phyloP scores from a whole-genome alignment of 2,888 invertebrate genomes.

The Lymantria dispar region DNA sequence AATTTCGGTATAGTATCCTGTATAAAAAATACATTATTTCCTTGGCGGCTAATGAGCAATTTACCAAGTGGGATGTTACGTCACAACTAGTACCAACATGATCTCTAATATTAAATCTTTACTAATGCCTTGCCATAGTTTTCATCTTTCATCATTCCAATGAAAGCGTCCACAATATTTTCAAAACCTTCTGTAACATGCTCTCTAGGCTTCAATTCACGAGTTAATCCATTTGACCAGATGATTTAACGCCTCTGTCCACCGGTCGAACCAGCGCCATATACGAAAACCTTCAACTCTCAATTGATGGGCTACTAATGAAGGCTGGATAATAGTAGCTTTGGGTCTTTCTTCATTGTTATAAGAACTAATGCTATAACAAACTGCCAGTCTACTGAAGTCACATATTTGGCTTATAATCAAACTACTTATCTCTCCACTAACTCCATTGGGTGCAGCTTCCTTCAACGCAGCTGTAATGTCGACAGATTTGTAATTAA shows the following conservation, averaged over 20 bases:
- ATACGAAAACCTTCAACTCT: slow-evolving; percentile 84
- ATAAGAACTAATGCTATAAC: slow-evolving; percentile 60
- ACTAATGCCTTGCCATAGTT: slow-evolving; percentile 51
- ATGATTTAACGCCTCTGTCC: slow-evolving; percentile 80
- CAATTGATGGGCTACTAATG: slow-evolving; percentile 80
- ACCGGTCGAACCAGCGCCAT: slow-evolving; percentile 74
- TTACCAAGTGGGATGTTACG: too few species aligned
- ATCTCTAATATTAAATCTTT: slow-evolving; percentile 4
- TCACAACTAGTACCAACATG: too few species aligned
- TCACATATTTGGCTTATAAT: slow-evolving; percentile 83
- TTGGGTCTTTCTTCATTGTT: slow-evolving; percentile 54
- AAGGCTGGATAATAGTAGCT: slow-evolving; percentile 75
- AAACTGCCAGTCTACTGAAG: slow-evolving; percentile 81
- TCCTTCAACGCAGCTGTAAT: slow-evolving; percentile 74
- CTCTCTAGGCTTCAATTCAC: slow-evolving; percentile 84
- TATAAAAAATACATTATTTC: too few species aligned
- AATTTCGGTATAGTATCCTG: too few species aligned
- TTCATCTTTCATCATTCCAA: slow-evolving; percentile 80
- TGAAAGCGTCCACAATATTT: slow-evolving; percentile 84
- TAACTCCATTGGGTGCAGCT: slow-evolving; percentile 84
- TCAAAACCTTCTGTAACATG: slow-evolving; percentile 85
- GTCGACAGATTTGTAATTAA: slow-evolving; percentile 85
- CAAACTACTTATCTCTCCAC: slow-evolving; percentile 82
- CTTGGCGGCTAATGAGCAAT: too few species aligned
- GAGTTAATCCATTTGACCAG: slow-evolving; percentile 82